Conservation (phyloP, 2,113 vertebrate species). For the Oncorhynchus clarkii region DNA sequence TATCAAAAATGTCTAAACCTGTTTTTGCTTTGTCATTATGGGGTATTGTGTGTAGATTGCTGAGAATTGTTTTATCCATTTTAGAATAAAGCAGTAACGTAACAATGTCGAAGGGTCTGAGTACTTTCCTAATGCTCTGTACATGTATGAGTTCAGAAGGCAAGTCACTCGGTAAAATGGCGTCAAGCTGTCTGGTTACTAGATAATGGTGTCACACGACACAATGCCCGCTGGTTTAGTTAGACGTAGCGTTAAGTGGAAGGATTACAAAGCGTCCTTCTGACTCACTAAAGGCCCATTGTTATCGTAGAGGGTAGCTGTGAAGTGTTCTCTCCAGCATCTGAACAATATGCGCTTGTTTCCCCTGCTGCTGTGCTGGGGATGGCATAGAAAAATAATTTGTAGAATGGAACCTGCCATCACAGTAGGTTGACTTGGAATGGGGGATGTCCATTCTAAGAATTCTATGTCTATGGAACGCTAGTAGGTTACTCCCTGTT, state of each 20-base stretch:
- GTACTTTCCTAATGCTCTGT: no score
- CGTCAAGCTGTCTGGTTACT: slow-evolving; percentile 22
- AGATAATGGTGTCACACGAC: slow-evolving; percentile 61
- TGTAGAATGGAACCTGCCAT: no score
- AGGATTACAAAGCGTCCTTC: slow-evolving; percentile 49
- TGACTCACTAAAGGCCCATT: slow-evolving; percentile 63
- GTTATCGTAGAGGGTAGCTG: slow-evolving; percentile 56
- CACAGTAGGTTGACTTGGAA: no score
- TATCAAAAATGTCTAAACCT: no score
- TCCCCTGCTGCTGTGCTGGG: slow-evolving; percentile 59
- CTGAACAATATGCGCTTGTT: slow-evolving; percentile 75
- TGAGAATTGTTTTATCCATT: no score
- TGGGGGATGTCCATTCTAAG: no score
- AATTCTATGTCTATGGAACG: slow-evolving; percentile 10
- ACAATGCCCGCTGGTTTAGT: slow-evolving; percentile 42
- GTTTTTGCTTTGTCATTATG: no score
- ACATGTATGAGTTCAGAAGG: slow-evolving; percentile 9
- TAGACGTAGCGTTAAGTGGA: slow-evolving; percentile 46
- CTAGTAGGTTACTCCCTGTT: slow-evolving; percentile 71
- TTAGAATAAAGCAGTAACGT: no score
- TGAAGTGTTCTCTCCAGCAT: slow-evolving; percentile 68
- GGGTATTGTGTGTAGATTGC: no score
- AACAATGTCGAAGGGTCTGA: no score
- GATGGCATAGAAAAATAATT: slow-evolving; percentile 12
- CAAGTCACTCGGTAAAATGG: slow-evolving; percentile 53